Evolutionary conservation across 1,140 invertebrate species (phyloP), one percentile per base, ranked within the genome.

Genomic region (Rhopalosiphum padi): DNA sequence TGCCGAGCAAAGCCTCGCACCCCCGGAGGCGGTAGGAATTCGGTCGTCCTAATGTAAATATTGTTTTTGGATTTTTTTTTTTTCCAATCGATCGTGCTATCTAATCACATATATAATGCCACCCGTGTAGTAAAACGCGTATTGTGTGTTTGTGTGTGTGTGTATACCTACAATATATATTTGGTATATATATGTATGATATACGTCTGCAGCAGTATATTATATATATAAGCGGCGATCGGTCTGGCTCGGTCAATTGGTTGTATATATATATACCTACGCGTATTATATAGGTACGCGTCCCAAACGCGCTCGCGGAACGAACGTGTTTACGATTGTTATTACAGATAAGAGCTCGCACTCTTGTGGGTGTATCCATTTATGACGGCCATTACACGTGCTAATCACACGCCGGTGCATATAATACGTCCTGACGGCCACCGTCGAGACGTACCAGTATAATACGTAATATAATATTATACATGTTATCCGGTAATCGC

Each of bases 261-360:
- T 77, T 48, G 77, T 91, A n/a, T 88, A 88, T 43, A 23, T n/a
- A 8, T 68, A 30, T 68, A 60, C n/a, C n/a, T n/a, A n/a, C n/a
- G n/a, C n/a, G n/a, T n/a, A n/a, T n/a, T 55, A 43, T 86, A 30
- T 46, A 87, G 0, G 0, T 48, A 35, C 0, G 46, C 6, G 25
- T 77, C 60, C 30, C 18, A 77, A 77, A 88, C n/a, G 46, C 46
- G 48, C 46, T n/a, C 53, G 53, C 43, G 68, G 90, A 77, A 53
- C 43, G 68, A 83, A 85, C 91, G 77, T 92, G 91, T 92, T 85
- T 85, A 92, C 91, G 91, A 92, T 92, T 92, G 77, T 92, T 92
- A 92, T 92, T 92, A 23, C 77, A 85, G 91, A 92, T 92, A 92
- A 48, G 46, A 85, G 15, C 35, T 53, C 35, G 60, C n/a, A 51